Base-by-base conservation (phyloP, 2,797 vertebrate species). In the Malurus splendens region DNA sequence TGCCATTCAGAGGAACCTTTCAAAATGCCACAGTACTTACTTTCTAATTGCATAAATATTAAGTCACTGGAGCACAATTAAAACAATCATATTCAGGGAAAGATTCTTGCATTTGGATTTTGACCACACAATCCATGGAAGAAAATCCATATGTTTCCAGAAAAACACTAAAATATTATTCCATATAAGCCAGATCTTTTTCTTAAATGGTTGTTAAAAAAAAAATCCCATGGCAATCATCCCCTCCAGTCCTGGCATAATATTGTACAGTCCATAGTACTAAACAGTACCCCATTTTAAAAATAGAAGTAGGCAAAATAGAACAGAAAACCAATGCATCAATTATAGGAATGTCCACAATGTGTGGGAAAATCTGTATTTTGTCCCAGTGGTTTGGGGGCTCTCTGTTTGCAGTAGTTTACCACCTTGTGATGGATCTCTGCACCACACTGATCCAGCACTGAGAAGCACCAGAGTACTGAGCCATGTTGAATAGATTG, bases 31-130 rank as follows among this genome's bases (percentile, higher is more conserved):
- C 59, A 51, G 61, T 79, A 79, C 73, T 92, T 91, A 42, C 70
- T 91, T 92, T 76, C 87, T 89, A 89, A 86, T 65, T 81, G 59
- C 39, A 36, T 86, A 95, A 95, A 92, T 90, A 89, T 78, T 93
- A 95, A 93, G 67, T 92, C 84, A 82, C 45, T 86, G 82, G 74
- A 86, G 91, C 78, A 84, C 82, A 93, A 79, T 72, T 87, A 71
- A 92, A 82, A 80, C 25, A 60, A 10, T 50, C 24, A 80, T 82
- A 82, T 77, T 81, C 41, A 65, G 38, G 62, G 57, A 56, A 82
- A 60, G 44, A 44, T 56, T 83, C 28, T 55, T 67, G n/a, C 14
- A 3, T 52, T 92, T 72, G 14, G 36, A n/a, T 90, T 93, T 89
- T 76, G 56, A 90, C 57, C 57, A 47, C 50, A 36, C 24, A 51